phyloP scores from a whole-genome alignment of 2,888 invertebrate species.

The Drosophila lutescens region DNA sequence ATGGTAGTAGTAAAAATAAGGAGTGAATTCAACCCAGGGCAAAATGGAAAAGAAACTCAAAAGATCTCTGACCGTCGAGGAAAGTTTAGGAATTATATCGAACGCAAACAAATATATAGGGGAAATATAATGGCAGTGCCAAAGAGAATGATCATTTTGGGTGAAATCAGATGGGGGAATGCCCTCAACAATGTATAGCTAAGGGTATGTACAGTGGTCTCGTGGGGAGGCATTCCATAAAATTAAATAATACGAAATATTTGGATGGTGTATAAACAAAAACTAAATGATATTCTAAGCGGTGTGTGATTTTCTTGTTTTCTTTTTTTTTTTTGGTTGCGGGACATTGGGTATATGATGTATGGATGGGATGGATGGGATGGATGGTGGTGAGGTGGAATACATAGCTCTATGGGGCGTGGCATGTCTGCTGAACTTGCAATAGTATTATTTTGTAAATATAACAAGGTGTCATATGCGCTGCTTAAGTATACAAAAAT shows the following conservation, averaged over 20 bases:
- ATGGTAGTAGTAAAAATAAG: conserved; percentile 18
- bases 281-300: conserved; percentile 22
- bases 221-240: conserved; percentile 11
- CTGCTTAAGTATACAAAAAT: conserved; percentile 75
- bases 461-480: conserved; percentile 71
- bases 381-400: background rate
- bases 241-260: conserved; percentile 5
- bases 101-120: conserved; percentile 4
- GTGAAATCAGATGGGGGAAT: conserved; percentile 10
- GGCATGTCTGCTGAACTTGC: conserved; percentile 27
- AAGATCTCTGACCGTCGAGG: conserved; percentile 8
- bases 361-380: background rate
- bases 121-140: conserved; percentile 29
- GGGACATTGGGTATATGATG: background rate
- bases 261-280: background rate
- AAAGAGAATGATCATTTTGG: conserved; percentile 15
- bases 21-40: conserved; percentile 3
- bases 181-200: conserved; percentile 25
- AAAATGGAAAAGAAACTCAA: conserved; percentile 12
- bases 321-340: conserved; percentile 2
- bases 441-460: conserved; percentile 54
- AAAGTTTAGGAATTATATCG: background rate
- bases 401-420: conserved; percentile 42
- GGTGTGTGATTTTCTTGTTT: conserved; percentile 6
- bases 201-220: conserved; percentile 35